Evolutionary conservation across 2,888 invertebrate species (phyloP).

Genomic region (Zele albiditarsus): DNA sequence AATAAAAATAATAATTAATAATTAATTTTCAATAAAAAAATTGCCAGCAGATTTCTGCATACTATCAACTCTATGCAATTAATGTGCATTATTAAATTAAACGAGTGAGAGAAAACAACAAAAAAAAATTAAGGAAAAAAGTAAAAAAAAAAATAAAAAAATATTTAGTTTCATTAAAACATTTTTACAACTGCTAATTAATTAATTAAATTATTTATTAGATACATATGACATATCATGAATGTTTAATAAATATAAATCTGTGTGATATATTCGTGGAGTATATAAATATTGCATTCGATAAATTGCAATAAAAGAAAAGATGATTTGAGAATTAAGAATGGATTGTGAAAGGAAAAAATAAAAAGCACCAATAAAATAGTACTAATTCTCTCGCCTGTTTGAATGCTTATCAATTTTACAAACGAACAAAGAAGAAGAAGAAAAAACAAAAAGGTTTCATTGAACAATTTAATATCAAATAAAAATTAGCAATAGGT

Average conservation of each 20-base stretch:
- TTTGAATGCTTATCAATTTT: neutral
- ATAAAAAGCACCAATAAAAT: constrained; percentile 8
- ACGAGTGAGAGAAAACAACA: neutral
- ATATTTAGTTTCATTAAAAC: neutral
- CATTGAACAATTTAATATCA: neutral
- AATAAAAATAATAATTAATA: constrained; percentile 16
- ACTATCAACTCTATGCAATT: neutral
- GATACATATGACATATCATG: constrained; percentile 3
- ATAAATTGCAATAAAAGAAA: constrained; percentile 67
- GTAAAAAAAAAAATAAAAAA: neutral
- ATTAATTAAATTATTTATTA: neutral
- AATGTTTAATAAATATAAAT: neutral
- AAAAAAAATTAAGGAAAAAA: neutral
- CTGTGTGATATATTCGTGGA: constrained; percentile 36
- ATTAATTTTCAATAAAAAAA: constrained; percentile 10
- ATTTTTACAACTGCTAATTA: constrained; percentile 59
- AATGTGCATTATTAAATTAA: constrained; percentile 43
- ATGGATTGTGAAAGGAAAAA: constrained; percentile 24
- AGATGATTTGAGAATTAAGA: constrained; percentile 1
- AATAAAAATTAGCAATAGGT: neutral
- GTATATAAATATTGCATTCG: constrained; percentile 65
- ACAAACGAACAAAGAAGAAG: neutral
- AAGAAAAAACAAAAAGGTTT: neutral
- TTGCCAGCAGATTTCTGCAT: constrained; percentile 1
- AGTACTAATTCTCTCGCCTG: neutral